Base-by-base conservation (phyloP, 2,888 invertebrate genomes). In the Drosophila atroscutellata region DNA sequence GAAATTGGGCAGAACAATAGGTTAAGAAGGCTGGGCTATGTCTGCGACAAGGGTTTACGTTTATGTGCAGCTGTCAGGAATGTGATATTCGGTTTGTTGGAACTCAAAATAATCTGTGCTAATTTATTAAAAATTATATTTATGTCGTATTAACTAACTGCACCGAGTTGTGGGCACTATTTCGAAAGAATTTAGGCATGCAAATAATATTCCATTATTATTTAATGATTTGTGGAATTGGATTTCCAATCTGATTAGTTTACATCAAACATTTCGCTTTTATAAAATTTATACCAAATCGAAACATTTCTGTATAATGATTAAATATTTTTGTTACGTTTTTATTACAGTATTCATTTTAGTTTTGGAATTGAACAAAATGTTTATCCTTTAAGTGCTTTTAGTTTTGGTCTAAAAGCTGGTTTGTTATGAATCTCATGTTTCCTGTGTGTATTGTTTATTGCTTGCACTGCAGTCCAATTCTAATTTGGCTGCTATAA, bases 11-110 rank as follows among this genome's bases (percentile, higher is more conserved):
- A 51, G 42, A 36, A 51, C 34, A 36, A 57, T 39, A 32, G 56
- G 24, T 0, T 24, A 11, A 26, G 36, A 34, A 36, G 51, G 15
- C 7, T 28, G 37, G 9, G 28, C 20, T 49, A 11, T 58, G 9
- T 58, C 26, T 59, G 13, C 39, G 32, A 2, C 20, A 18, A 28
- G 18, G 7, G 30, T 34, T 9, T 28, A 15, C 39, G 37, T 69
- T 69, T 34, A 54, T 59, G 59, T 28, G 11, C 9, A 18, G 52
- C 57, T 57, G 51, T 68, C 68, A 45, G 34, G 8, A 50, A 37
- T 55, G 18, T 42, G 9, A 15, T 39, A 39, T 34, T n/a, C 11
- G 20, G 3, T 18, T 28, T 8, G n/a, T 15, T n/a, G 15, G 11
- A 34, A 37, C 28, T 36, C n/a, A 32, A 51, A 52, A 30, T 15